These are phyloP conservation scores for Cydia amplana DNA, from an alignment of 1,140 invertebrate genomes.

Conservation along the genomic window DNA sequence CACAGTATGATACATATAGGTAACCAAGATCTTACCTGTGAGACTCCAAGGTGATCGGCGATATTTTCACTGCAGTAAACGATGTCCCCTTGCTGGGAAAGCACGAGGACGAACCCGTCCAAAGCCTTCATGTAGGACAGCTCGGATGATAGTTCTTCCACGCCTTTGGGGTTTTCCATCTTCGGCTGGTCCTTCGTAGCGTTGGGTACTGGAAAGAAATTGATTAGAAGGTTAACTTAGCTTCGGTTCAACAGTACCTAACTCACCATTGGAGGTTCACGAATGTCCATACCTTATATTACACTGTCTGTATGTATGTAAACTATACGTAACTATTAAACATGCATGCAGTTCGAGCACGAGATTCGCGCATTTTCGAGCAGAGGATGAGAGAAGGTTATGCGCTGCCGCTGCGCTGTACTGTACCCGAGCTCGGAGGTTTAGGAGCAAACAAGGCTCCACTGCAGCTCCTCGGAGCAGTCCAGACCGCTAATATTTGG, in stretches of 20 bases:
- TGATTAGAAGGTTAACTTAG: slow-evolving; percentile 5
- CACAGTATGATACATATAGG: too few species aligned
- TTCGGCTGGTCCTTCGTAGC: slow-evolving; percentile 68
- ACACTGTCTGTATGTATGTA: too few species aligned
- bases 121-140: slow-evolving; percentile 87
- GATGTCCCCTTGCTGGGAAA: slow-evolving; percentile 93
- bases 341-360: too few species aligned
- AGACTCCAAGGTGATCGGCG: slow-evolving; percentile 91
- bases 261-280: neutral
- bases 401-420: too few species aligned
- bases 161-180: slow-evolving; percentile 61
- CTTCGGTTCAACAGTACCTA: neutral
- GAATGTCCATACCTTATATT: too few species aligned
- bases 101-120: slow-evolving; percentile 92
- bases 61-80: slow-evolving; percentile 96
- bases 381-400: too few species aligned
- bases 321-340: too few species aligned
- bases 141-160: slow-evolving; percentile 78
- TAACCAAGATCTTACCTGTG: slow-evolving; percentile 88
- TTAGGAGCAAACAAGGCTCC: too few species aligned
- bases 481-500: too few species aligned
- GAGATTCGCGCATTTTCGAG: too few species aligned
- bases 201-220: slow-evolving; percentile 74
- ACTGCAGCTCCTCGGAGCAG: too few species aligned
- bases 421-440: too few species aligned